Evolutionary conservation across 2,888 invertebrate species (phyloP).

Genomic region (Athalia rosae): DNA sequence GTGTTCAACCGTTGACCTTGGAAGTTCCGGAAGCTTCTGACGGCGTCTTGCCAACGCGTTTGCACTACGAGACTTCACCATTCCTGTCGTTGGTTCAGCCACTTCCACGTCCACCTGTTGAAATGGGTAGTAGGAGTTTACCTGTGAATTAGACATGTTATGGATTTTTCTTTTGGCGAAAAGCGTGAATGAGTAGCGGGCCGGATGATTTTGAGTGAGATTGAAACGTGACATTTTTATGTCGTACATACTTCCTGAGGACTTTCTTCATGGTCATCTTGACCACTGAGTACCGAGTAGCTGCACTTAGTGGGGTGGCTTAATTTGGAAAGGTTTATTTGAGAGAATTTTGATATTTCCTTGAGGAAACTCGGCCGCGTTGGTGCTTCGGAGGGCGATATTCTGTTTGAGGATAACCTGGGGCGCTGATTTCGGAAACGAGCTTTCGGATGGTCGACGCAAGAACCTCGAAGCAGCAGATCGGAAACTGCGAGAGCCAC

Average conservation of each 20-base stretch:
- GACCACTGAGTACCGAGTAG: conserved; percentile 81
- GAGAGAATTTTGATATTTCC: conserved; percentile 83
- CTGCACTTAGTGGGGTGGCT: conserved; percentile 80
- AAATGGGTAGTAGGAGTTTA: conserved; percentile 72
- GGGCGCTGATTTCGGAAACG: conserved; percentile 64
- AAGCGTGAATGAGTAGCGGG: background rate
- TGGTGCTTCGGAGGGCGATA: conserved; percentile 72
- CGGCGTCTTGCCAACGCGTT: conserved; percentile 71
- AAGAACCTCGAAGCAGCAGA: conserved; percentile 72
- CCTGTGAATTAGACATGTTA: conserved; percentile 56
- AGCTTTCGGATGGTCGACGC: conserved; percentile 62
- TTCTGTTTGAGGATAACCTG: conserved; percentile 69
- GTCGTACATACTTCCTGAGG: conserved; percentile 64
- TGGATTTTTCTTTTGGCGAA: background rate
- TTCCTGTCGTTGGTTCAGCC: conserved; percentile 68
- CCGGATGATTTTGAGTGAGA: no score
- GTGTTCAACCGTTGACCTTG: conserved; percentile 51
- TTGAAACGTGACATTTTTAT: no score
- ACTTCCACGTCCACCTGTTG: conserved; percentile 72
- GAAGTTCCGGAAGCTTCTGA: conserved; percentile 62
- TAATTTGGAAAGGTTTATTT: conserved; percentile 80
- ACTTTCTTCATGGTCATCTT: conserved; percentile 82
- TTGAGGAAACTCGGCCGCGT: conserved; percentile 76
- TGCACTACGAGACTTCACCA: conserved; percentile 74
- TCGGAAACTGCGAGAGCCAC: conserved; percentile 81